Evolutionary conservation across 2,113 vertebrate genomes (phyloP).

Genomic region (Peromyscus maniculatus): DNA sequence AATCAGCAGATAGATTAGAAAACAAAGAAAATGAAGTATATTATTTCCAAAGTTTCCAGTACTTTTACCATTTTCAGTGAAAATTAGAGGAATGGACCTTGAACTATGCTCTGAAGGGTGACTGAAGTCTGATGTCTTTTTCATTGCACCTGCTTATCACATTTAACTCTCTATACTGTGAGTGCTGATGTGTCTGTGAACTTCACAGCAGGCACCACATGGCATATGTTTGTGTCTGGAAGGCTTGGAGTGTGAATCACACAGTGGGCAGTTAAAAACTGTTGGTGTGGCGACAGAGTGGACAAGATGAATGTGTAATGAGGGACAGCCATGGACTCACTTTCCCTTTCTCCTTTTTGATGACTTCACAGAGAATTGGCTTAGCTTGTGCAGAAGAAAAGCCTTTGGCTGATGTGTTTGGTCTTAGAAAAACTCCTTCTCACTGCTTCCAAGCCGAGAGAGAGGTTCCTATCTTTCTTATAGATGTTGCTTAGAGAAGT

Average conservation of each 20-base stretch:
- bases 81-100: background rate
- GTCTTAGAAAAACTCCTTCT: background rate
- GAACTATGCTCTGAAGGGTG: background rate
- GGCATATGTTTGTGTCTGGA: background rate
- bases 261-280: background rate
- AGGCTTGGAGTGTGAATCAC: background rate
- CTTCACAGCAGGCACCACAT: no score
- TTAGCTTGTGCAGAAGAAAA: background rate
- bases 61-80: slow-evolving; percentile 28
- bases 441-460: background rate
- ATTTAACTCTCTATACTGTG: background rate
- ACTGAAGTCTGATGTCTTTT: background rate
- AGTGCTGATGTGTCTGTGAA: background rate
- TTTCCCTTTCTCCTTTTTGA: background rate
- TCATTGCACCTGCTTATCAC: background rate
- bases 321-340: background rate
- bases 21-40: background rate
- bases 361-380: background rate
- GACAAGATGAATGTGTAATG: background rate
- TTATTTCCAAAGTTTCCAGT: background rate
- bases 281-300: background rate
- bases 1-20: background rate
- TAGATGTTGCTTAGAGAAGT: background rate
- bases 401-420: background rate
- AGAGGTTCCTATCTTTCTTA: background rate